Evolutionary conservation across 1,140 invertebrate species (phyloP).

Genomic region (Idris sp.): DNA sequence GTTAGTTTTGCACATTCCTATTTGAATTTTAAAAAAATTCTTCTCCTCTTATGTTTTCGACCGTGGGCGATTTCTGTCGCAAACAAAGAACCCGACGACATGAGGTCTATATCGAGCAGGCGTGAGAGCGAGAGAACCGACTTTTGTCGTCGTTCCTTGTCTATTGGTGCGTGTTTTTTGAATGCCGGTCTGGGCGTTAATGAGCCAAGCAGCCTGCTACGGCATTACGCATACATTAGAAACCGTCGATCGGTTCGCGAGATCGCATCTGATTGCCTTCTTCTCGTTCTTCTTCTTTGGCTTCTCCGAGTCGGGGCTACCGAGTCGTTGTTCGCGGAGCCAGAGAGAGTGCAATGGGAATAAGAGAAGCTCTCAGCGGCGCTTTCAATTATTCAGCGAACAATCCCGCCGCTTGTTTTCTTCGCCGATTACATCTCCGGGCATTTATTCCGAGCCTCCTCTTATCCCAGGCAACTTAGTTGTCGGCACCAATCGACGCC

Average conservation of each 20-base stretch:
- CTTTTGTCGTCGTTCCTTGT: conserved; percentile 28
- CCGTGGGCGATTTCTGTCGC: conserved; percentile 17
- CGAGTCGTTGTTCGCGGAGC: conserved; percentile 53
- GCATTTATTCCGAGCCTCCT: conserved; percentile 75
- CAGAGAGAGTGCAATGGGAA: conserved; percentile 70
- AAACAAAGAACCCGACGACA: conserved; percentile 64
- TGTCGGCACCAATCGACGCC: conserved; percentile 62
- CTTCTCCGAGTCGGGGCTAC: conserved; percentile 42
- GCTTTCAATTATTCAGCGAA: conserved; percentile 79
- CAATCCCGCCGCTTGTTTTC: conserved; percentile 78
- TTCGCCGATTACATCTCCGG: conserved; percentile 78
- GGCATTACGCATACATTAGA: conserved; percentile 77
- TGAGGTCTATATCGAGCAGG: conserved; percentile 71
- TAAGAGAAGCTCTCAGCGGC: conserved; percentile 75
- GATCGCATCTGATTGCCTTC: conserved; percentile 68
- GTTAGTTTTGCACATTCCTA: too few relatives aligned
- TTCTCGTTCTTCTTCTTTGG: conserved; percentile 26
- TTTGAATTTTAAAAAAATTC: too few relatives aligned
- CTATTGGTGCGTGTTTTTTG: conserved; percentile 52
- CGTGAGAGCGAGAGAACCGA: conserved; percentile 5
- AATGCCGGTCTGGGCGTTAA: conserved; percentile 71
- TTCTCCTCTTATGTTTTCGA: too few relatives aligned
- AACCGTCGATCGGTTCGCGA: conserved; percentile 69
- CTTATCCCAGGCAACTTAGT: conserved; percentile 51
- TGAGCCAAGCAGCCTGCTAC: conserved; percentile 69